phyloP scores from a whole-genome alignment of 2,888 invertebrate genomes.

The Imbricaverruca yamaguchii region DNA sequence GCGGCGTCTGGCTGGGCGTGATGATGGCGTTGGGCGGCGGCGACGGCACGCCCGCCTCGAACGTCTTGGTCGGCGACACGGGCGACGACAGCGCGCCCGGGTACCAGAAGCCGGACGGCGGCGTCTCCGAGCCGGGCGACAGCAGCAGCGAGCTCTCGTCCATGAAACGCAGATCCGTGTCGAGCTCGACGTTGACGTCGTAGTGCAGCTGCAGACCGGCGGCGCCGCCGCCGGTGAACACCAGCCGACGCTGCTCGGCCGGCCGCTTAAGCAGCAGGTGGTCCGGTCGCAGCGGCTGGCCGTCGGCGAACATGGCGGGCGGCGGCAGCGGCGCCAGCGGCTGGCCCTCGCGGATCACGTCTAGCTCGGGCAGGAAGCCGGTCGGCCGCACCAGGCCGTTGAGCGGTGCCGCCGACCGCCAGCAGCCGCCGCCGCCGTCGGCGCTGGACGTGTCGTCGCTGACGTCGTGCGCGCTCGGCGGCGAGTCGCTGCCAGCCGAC shows the following conservation, averaged over 20 bases:
- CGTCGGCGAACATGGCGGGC: conserved; percentile 32
- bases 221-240: conserved; percentile 11
- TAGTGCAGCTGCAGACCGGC: conserved; percentile 60
- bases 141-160: conserved; percentile 80
- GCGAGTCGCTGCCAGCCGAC: not conserved
- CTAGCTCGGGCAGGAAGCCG: conserved; percentile 49
- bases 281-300: conserved; percentile 24
- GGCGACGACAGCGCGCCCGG: conserved; percentile 45
- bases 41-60: conserved; percentile 28
- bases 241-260: conserved; percentile 2
- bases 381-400: conserved; percentile 38
- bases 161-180: conserved; percentile 79
- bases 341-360: conserved; percentile 24
- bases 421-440: conserved; percentile 20
- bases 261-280: conserved; percentile 28
- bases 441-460: no score
- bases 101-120: conserved; percentile 56
- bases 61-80: conserved; percentile 32
- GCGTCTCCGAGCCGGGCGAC: conserved; percentile 67
- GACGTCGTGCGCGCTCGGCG: not conserved
- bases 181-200: conserved; percentile 61
- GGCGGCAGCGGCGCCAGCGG: conserved; percentile 28
- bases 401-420: conserved; percentile 25
- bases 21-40: conserved; percentile 40
- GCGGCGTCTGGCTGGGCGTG: conserved; percentile 41